A percentile compares a stretch with the other conserved stretches of the same genome.
phyloP scores from a whole-genome alignment of 2,888 invertebrate genomes.

The Ptilodon capucinus region DNA sequence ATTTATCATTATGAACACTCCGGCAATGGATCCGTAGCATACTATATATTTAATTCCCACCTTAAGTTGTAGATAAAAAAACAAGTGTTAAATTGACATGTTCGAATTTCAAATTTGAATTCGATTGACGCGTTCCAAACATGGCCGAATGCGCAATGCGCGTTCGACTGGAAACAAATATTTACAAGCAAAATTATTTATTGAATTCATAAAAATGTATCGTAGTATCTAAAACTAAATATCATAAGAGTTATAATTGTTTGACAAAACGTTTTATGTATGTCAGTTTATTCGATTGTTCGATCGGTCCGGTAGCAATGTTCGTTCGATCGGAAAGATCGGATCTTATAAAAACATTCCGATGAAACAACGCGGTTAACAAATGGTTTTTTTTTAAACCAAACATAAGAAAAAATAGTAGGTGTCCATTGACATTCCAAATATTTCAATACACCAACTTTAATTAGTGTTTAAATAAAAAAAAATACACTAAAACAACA shows the following conservation, averaged over 20 bases:
- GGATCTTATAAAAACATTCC: slow-evolving; percentile 65
- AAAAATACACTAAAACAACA: no score
- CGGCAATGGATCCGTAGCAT: no score
- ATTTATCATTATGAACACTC: no score
- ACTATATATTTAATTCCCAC: background rate
- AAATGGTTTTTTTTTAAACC: slow-evolving; percentile 29
- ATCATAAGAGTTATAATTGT: slow-evolving; percentile 14
- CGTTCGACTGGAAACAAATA: slow-evolving; percentile 62
- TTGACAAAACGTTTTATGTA: background rate
- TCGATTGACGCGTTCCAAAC: slow-evolving; percentile 58
- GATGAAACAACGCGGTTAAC: slow-evolving; percentile 50
- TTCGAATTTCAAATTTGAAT: slow-evolving; percentile 54
- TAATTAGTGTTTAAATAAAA: no score
- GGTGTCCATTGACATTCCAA: background rate
- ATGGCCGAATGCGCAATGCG: slow-evolving; percentile 51
- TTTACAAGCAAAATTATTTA: slow-evolving; percentile 14
- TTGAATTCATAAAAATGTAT: background rate
- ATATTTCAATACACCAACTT: no score
- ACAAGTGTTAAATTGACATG: slow-evolving; percentile 59
- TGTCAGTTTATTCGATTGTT: slow-evolving; percentile 9
- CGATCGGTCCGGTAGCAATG: slow-evolving; percentile 62
- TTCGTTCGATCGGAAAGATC: slow-evolving; percentile 69
- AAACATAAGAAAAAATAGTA: slow-evolving; percentile 4
- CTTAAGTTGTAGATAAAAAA: slow-evolving; percentile 4
- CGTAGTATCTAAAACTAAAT: background rate